Evolutionary conservation across 2,113 vertebrate genomes (phyloP), one percentile per base, ranked within the genome.

Genomic region (Rhombomys opimus): DNA sequence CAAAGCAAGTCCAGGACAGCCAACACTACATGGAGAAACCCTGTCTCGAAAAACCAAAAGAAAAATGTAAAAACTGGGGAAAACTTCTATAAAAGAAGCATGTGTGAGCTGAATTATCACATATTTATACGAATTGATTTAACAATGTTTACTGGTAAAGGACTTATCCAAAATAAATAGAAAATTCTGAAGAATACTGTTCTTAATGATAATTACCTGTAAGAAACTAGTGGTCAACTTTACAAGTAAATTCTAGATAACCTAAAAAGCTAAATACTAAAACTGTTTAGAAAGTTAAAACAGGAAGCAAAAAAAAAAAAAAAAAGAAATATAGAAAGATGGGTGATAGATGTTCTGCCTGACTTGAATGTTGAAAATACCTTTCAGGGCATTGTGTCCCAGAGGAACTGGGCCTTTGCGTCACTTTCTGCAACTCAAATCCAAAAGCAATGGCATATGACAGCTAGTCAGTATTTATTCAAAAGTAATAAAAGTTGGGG

Each of bases 401-500:
- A 9, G 18, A 93, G 78, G 8, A 63, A 8, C 22, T 75, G 30
- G 27, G 27, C 57, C 52, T 72, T 46, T 92, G 50, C 75, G 12
- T 94, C 32, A 32, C 27, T 77, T 67, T 54, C 78, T 67, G 87
- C 80, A 76, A 32, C 20, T 30, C 23, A 27, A 90, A 94, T 84
- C 46, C 32, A 46, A 82, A 15, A 93, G 80, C 50, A 87, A 22
- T 5, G 18, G 32, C 46, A 82, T 52, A 94, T 10, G 63, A 90
- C 1, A 94, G 35, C 46, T 92, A 81, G 25, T 85, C 32, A 30
- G 3, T 80, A 57, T 52, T 41, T 41, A 92, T 84, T 84, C 82
- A 81, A 92, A 77, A 57, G 73, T 81, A 81, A 68, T 73, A 63
- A 82, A 76, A 93, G 38, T 20, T 80, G 88, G 59, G 52, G 76